A percentile compares a stretch with the other conserved stretches of the same genome.
phyloP scores from a whole-genome alignment of 2,888 invertebrate genomes.

The Maniola hyperantus region DNA sequence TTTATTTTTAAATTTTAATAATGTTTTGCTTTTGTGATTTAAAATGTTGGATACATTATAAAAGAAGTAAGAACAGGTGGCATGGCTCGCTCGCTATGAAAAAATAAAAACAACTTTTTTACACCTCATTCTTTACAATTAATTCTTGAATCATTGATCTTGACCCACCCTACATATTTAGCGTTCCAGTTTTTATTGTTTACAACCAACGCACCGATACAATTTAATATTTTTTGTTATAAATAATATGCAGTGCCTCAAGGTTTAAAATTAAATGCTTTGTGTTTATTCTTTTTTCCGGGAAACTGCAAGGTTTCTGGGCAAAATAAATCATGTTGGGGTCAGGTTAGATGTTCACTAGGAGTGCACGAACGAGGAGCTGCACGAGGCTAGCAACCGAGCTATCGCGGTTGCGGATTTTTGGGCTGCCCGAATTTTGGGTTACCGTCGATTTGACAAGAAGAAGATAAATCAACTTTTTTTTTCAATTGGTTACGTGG shows the following conservation, averaged over 20 bases:
- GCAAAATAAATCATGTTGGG: background rate
- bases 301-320: constrained; percentile 12
- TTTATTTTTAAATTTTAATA: too few relatives aligned
- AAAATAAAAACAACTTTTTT: background rate
- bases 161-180: constrained; percentile 10
- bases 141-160: constrained; percentile 12
- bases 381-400: too few relatives aligned
- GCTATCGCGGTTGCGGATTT: too few relatives aligned
- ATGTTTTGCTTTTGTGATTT: too few relatives aligned
- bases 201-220: background rate
- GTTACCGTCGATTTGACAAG: too few relatives aligned
- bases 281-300: constrained; percentile 2
- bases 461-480: too few relatives aligned
- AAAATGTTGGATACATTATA: background rate
- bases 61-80: background rate
- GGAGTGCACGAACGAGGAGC: too few relatives aligned
- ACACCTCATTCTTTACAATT: background rate
- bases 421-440: too few relatives aligned
- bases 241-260: background rate
- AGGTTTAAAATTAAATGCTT: constrained; percentile 1
- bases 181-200: constrained; percentile 13
- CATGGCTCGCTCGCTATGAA: background rate
- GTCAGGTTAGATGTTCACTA: background rate
- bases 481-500: too few relatives aligned
- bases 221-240: constrained; percentile 8